A percentile compares a stretch with the other conserved stretches of the same genome.
These are phyloP conservation scores for Clusia tigrina DNA, from an alignment of 2,888 invertebrate species.

Conservation along the genomic window DNA sequence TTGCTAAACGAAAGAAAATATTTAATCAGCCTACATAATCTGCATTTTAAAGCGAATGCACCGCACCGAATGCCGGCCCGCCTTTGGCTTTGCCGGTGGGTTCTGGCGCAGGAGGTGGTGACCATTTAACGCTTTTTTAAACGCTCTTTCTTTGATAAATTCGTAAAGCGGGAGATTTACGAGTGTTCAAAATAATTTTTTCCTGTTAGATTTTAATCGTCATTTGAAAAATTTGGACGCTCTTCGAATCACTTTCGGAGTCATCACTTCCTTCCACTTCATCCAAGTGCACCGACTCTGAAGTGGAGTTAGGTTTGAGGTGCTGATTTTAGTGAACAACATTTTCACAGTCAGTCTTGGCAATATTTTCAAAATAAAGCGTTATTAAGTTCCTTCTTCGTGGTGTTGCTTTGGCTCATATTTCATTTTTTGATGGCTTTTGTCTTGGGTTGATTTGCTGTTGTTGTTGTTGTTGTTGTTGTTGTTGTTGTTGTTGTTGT, in stretches of 20 bases:
- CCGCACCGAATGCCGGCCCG: background rate
- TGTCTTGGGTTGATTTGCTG: slow-evolving; percentile 44
- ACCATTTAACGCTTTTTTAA: slow-evolving; percentile 50
- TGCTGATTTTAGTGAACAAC: too few relatives aligned
- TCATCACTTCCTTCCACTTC: slow-evolving; percentile 2
- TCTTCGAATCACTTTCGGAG: background rate
- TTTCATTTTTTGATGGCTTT: background rate
- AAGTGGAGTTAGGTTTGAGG: too few relatives aligned
- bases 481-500: slow-evolving; percentile 31
- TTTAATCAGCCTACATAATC: slow-evolving; percentile 55
- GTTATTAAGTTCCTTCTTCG: background rate
- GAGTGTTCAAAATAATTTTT: background rate
- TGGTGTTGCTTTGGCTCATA: slow-evolving; percentile 2
- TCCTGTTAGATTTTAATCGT: slow-evolving; percentile 2
- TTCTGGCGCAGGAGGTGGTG: slow-evolving; percentile 41
- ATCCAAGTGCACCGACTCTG: slow-evolving; percentile 30
- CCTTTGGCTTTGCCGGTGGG: background rate
- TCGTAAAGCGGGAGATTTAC: background rate
- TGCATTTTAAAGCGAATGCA: slow-evolving; percentile 44
- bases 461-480: slow-evolving; percentile 52
- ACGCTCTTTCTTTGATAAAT: background rate
- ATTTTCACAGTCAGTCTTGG: slow-evolving; percentile 44
- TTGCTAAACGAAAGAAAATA: slow-evolving; percentile 32
- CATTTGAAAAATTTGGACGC: background rate
- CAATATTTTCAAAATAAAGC: slow-evolving; percentile 41